phyloP scores from a whole-genome alignment of 2,888 invertebrate genomes.

The Ophion obscuratus region DNA sequence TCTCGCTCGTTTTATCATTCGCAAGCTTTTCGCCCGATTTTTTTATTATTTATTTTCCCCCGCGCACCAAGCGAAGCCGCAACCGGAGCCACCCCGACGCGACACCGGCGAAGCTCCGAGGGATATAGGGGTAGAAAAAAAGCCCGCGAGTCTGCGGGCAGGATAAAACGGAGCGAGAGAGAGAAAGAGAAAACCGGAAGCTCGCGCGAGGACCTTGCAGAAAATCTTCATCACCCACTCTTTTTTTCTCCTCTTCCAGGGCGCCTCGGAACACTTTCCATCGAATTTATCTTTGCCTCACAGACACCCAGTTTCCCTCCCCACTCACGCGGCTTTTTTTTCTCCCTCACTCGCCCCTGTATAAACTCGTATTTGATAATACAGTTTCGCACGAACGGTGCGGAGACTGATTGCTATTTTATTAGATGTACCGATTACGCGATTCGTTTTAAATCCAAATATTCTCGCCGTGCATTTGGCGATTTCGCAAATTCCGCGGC shows the following conservation, averaged over 20 bases:
- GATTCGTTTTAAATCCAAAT: not conserved
- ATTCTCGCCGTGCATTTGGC: not conserved
- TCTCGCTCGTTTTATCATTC: slow-evolving; percentile 65
- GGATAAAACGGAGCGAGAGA: slow-evolving; percentile 14
- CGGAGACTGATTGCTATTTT: slow-evolving; percentile 5
- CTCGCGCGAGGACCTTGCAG: slow-evolving; percentile 52
- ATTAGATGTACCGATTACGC: not conserved
- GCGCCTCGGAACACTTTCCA: slow-evolving; percentile 55
- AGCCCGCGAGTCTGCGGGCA: slow-evolving; percentile 41
- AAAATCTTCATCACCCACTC: slow-evolving; percentile 45
- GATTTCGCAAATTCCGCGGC: not conserved
- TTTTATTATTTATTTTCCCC: slow-evolving; percentile 31
- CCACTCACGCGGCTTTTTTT: slow-evolving; percentile 1
- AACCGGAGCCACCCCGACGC: slow-evolving; percentile 59
- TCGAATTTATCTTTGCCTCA: slow-evolving; percentile 61
- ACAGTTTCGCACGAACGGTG: slow-evolving; percentile 6
- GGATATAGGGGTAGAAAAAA: slow-evolving; percentile 44
- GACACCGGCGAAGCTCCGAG: slow-evolving; percentile 54
- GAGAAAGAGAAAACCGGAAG: slow-evolving; percentile 56
- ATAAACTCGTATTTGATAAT: slow-evolving; percentile 45
- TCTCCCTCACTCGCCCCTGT: slow-evolving; percentile 2
- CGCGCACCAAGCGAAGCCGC: slow-evolving; percentile 32
- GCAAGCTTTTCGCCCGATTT: slow-evolving; percentile 48
- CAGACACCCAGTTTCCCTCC: slow-evolving; percentile 30
- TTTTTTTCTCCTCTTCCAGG: slow-evolving; percentile 24